phyloP scores from a whole-genome alignment of 2,888 invertebrate genomes.

The Polyploca ridens region DNA sequence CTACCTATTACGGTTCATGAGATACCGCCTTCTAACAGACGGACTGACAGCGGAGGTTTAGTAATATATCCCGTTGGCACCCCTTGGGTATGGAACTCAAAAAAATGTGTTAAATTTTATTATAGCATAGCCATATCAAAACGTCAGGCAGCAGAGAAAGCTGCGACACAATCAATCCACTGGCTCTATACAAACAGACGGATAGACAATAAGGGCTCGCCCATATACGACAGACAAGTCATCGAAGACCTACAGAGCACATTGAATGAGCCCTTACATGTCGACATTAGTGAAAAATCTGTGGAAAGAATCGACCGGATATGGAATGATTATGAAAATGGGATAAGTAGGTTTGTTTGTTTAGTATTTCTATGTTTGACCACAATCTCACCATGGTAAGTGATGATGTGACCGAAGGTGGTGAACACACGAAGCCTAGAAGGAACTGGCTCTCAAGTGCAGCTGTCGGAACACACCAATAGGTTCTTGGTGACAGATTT shows the following conservation, averaged over 20 bases:
- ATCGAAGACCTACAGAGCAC: constrained; percentile 57
- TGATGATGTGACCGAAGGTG: too few relatives aligned
- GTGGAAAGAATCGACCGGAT: constrained; percentile 68
- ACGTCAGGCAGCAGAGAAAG: constrained; percentile 78
- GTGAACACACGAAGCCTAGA: too few relatives aligned
- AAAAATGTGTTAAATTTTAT: constrained; percentile 12
- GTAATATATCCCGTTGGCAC: too few relatives aligned
- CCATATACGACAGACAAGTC: constrained; percentile 73
- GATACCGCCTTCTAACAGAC: too few relatives aligned
- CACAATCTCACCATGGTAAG: too few relatives aligned
- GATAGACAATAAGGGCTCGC: constrained; percentile 76
- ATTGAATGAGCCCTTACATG: constrained; percentile 55
- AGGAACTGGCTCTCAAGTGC: too few relatives aligned
- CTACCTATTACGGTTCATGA: too few relatives aligned
- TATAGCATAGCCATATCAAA: constrained; percentile 78
- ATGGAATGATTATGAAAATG: constrained; percentile 69
- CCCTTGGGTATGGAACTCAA: too few relatives aligned
- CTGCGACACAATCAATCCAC: constrained; percentile 80
- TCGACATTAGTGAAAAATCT: constrained; percentile 60
- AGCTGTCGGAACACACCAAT: too few relatives aligned
- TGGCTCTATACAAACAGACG: constrained; percentile 79
- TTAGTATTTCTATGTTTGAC: neutral
- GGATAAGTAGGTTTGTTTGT: constrained; percentile 69
- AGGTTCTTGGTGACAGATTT: too few relatives aligned
- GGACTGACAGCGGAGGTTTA: too few relatives aligned